A percentile compares a stretch with the other conserved stretches of the same genome.
phyloP scores from a whole-genome alignment of 2,113 vertebrate species.

The Talpa occidentalis region DNA sequence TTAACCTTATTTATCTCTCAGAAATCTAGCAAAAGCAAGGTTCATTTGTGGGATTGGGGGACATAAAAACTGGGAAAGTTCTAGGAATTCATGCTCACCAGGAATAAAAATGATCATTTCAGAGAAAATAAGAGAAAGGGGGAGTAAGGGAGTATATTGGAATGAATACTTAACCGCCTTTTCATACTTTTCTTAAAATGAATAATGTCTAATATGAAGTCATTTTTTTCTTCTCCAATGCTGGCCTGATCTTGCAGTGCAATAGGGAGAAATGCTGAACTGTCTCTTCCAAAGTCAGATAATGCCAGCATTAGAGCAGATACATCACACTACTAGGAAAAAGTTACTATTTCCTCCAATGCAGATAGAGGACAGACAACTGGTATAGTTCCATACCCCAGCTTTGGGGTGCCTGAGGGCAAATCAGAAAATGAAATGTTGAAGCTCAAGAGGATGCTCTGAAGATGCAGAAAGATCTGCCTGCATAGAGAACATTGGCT shows the following conservation, averaged over 20 bases:
- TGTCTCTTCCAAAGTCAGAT: neutral
- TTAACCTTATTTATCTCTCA: constrained; percentile 25
- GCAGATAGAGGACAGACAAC: neutral
- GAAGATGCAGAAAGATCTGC: neutral
- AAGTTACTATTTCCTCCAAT: neutral
- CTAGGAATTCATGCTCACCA: neutral
- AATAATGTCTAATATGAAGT: constrained; percentile 7
- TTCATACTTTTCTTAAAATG: constrained; percentile 8
- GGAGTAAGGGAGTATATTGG: neutral
- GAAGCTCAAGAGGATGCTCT: neutral
- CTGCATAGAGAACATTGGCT: neutral
- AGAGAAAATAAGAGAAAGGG: neutral
- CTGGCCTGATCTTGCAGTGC: neutral
- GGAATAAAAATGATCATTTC: constrained; percentile 36
- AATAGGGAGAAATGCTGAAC: neutral
- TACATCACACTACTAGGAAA: neutral
- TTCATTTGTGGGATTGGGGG: neutral
- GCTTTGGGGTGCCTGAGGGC: neutral
- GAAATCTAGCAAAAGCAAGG: constrained; percentile 35
- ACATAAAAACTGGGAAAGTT: neutral
- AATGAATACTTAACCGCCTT: constrained; percentile 9
- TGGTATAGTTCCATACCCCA: neutral
- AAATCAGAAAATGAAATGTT: neutral
- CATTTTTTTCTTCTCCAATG: neutral
- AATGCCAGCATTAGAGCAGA: neutral